Evolutionary conservation across 2,113 vertebrate genomes (phyloP), one percentile per base, ranked within the genome.

Genomic region (Oryzias woworae): DNA sequence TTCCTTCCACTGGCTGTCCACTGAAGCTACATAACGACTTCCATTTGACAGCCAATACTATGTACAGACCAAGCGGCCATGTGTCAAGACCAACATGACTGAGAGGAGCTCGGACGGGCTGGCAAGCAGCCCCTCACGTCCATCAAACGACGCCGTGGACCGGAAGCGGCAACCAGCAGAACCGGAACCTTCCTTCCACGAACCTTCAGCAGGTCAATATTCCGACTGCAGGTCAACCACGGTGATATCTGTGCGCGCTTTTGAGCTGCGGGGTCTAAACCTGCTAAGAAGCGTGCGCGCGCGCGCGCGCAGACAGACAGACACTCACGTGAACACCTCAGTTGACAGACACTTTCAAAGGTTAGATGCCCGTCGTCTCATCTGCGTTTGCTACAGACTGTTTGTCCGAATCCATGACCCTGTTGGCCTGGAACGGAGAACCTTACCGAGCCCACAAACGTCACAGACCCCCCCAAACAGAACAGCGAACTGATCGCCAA

Each of bases 81-180:
- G 83, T 83, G 83, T 86, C 85, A 88, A 77, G 86, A 90, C 78
- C 73, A 64, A 75, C 89, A 91, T 87, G 83, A 79, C 88, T 76
- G 87, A 84, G 77, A 66, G 73, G 26, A 63, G 85, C 78, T 52
- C 62, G 81, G 80, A 76, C 82, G 56, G 71, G 23, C 79, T 77
- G 83, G 74, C 59, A 66, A 78, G 65, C 72, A 90, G 84, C 75
- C 84, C 57, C 62, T 69, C 81, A 85, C 80, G 82, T 84, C 88
- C 88, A 91, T 89, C 88, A 90, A 91, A 90, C 77, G 79, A 28
- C 50, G 77, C 60, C 17, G 64, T 23, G 69, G 36, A 55, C 43
- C 43, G 60, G 67, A 23, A 2, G 4, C 51, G 26, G 46, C 43
- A 48, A 28, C 23, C 22, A 50, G 36, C 36, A 36, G 36, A 51